Percentiles rank a stretch among this genome's conserved stretches.
phyloP scores from a whole-genome alignment of 2,113 vertebrate species.

The Caracal caracal region DNA sequence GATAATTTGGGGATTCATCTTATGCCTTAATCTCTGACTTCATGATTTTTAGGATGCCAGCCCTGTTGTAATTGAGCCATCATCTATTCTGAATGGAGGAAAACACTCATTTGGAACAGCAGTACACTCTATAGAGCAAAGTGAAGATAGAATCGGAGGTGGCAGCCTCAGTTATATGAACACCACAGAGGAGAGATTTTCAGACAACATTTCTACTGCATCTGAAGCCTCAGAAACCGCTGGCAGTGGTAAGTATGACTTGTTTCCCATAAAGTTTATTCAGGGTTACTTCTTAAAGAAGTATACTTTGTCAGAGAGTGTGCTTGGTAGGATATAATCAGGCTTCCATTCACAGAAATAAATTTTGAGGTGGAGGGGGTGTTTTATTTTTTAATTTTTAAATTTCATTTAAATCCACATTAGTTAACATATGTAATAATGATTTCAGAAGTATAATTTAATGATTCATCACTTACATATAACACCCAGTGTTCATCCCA shows the following conservation, averaged over 20 bases:
- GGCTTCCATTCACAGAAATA: conserved; percentile 19
- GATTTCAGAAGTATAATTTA: too few species aligned
- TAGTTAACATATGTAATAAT: too few species aligned
- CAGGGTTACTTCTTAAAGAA: conserved; percentile 65
- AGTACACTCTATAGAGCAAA: conserved; percentile 85
- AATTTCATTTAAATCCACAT: too few species aligned
- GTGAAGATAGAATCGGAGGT: conserved; percentile 85
- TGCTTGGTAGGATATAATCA: conserved; percentile 31
- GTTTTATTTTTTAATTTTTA: too few species aligned
- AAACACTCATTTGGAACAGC: conserved; percentile 86
- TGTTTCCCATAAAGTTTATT: conserved; percentile 77
- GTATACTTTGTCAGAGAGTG: conserved; percentile 44
- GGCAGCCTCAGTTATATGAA: conserved; percentile 86
- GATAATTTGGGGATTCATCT: not conserved
- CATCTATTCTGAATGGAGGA: conserved; percentile 90
- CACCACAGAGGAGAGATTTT: conserved; percentile 92
- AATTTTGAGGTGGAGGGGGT: not conserved
- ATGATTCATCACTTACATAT: too few species aligned
- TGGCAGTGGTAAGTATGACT: conserved; percentile 89
- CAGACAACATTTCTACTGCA: conserved; percentile 94
- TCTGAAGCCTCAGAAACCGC: conserved; percentile 95
- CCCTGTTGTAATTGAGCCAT: conserved; percentile 94
- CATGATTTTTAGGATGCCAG: conserved; percentile 90
- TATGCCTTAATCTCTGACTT: conserved; percentile 36
- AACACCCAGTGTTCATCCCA: too few species aligned